Evolutionary conservation across 2,888 invertebrate species (phyloP).

Genomic region (Thalpophila matura): DNA sequence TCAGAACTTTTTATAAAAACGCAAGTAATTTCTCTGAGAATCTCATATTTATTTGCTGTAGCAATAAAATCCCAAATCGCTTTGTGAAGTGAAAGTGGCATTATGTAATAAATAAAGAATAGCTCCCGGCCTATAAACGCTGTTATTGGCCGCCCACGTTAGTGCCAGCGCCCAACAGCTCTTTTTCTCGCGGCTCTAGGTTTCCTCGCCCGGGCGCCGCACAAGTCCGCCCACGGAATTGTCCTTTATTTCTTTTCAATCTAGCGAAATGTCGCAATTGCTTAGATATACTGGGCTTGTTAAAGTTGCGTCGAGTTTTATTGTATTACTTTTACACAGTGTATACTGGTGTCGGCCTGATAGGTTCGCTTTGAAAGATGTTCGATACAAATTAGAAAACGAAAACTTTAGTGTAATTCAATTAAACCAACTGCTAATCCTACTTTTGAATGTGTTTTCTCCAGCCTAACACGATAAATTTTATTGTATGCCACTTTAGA

Average conservation of each 20-base stretch:
- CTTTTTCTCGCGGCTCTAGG: slow-evolving; percentile 67
- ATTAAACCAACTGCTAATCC: neutral
- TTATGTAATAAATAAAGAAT: slow-evolving; percentile 63
- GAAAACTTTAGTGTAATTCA: neutral
- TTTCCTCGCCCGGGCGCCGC: slow-evolving; percentile 51
- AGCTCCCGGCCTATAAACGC: slow-evolving; percentile 63
- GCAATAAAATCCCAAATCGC: slow-evolving; percentile 42
- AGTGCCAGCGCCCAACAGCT: slow-evolving; percentile 35
- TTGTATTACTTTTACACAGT: slow-evolving; percentile 23
- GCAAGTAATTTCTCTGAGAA: slow-evolving; percentile 18
- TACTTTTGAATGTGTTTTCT: neutral
- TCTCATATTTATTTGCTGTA: slow-evolving; percentile 9
- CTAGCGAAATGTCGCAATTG: slow-evolving; percentile 52
- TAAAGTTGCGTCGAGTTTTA: slow-evolving; percentile 34
- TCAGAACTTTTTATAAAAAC: neutral
- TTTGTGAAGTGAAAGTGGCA: slow-evolving; percentile 46
- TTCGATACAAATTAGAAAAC: slow-evolving; percentile 3
- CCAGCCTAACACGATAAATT: neutral
- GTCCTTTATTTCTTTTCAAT: slow-evolving; percentile 60
- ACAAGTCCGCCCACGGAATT: slow-evolving; percentile 66
- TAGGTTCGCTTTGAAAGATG: neutral
- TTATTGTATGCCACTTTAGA: no score
- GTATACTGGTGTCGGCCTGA: neutral
- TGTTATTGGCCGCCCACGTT: slow-evolving; percentile 67
- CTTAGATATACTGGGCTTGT: slow-evolving; percentile 50